Conservation (phyloP, 2,888 invertebrate species). For the Dusona sp. region DNA sequence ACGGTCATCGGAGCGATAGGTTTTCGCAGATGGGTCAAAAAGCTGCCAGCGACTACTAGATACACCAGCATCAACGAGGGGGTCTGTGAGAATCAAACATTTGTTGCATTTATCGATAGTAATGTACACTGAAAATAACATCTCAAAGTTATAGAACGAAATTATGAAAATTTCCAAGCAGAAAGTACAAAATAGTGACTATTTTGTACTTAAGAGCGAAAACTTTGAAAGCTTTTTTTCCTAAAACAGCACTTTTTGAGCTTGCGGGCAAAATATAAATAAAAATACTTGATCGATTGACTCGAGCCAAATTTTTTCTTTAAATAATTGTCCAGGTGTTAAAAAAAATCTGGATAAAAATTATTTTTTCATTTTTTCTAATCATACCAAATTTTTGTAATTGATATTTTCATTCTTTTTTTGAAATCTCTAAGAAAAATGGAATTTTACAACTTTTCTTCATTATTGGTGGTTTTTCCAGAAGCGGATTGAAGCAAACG, state of each 20-base stretch:
- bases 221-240: not conserved
- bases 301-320: no score
- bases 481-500: no score
- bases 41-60: slow-evolving; percentile 93
- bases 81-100: slow-evolving; percentile 87
- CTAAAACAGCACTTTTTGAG: not conserved
- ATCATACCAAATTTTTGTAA: no score
- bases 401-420: no score
- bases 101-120: not conserved
- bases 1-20: slow-evolving; percentile 95
- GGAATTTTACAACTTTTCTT: no score
- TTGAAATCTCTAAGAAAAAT: no score
- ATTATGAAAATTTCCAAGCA: not conserved
- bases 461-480: no score
- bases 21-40: slow-evolving; percentile 94
- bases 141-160: not conserved
- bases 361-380: no score
- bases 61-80: slow-evolving; percentile 96
- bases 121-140: not conserved
- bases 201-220: not conserved
- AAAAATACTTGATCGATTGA: no score
- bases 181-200: not conserved
- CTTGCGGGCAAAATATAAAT: no score
- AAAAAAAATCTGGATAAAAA: no score
- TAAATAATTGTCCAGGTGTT: no score